Percentiles rank a stretch among this genome's conserved stretches.
Evolutionary conservation across 2,113 vertebrate genomes (phyloP).

Genomic region (Ictalurus furcatus): DNA sequence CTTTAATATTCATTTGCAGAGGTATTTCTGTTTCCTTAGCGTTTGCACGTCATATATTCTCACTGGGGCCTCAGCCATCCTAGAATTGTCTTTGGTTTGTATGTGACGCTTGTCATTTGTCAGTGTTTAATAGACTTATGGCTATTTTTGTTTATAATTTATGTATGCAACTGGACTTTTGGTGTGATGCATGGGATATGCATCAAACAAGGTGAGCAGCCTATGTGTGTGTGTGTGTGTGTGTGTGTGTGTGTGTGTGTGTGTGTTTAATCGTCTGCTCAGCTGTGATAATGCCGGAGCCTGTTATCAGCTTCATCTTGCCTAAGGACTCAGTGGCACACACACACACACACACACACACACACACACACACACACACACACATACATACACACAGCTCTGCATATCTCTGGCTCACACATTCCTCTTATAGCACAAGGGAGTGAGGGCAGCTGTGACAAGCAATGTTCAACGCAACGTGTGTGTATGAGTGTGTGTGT

Average conservation of each 20-base stretch:
- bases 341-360: conserved; percentile 52
- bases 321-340: conserved; percentile 65
- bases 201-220: conserved; percentile 24
- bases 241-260: conserved; percentile 42
- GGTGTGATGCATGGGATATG: neutral
- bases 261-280: conserved; percentile 71
- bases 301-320: conserved; percentile 72
- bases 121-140: neutral
- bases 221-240: conserved; percentile 41
- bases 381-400: conserved; percentile 52
- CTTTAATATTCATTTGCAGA: neutral
- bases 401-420: conserved; percentile 78
- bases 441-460: conserved; percentile 42
- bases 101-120: neutral
- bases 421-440: conserved; percentile 57
- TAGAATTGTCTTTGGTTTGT: neutral
- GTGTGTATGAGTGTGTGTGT: conserved; percentile 31
- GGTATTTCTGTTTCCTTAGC: neutral
- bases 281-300: conserved; percentile 70
- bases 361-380: conserved; percentile 47
- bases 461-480: conserved; percentile 43
- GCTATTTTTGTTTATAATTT: neutral
- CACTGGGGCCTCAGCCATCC: neutral
- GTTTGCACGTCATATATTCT: neutral
- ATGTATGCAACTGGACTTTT: conserved; percentile 11